These are phyloP conservation scores for Cynaeus angustus DNA, from an alignment of 2,888 invertebrate species.

Conservation along the genomic window DNA sequence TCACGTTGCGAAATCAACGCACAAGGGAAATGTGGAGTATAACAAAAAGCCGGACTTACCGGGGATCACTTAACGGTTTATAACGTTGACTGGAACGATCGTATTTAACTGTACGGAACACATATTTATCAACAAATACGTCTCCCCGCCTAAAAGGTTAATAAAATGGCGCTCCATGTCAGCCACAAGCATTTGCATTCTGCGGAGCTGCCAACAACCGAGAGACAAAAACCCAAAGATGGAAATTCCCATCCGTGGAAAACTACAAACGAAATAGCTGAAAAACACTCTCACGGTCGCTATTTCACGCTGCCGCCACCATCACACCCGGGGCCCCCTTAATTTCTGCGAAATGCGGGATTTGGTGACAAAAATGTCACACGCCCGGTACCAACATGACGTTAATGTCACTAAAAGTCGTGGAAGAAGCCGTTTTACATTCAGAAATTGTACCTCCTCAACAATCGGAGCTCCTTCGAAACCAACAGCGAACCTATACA, in stretches of 20 bases:
- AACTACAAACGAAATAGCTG: too few species aligned
- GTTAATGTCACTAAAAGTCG: background rate
- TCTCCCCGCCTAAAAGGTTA: slow-evolving; percentile 71
- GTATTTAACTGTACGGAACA: slow-evolving; percentile 44
- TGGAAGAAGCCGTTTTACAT: too few species aligned
- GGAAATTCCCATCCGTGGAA: background rate
- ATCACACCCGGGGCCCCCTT: background rate
- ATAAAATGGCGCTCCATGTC: slow-evolving; percentile 69
- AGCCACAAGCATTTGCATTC: slow-evolving; percentile 50
- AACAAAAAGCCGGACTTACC: slow-evolving; percentile 28
- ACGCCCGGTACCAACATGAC: background rate
- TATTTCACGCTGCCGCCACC: too few species aligned
- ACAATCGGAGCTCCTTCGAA: too few species aligned
- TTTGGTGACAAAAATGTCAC: background rate
- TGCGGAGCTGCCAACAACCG: slow-evolving; percentile 49
- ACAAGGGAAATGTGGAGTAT: slow-evolving; percentile 12
- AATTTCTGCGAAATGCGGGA: background rate
- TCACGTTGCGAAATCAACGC: slow-evolving; percentile 35
- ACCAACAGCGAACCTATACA: too few species aligned
- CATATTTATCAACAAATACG: slow-evolving; percentile 62
- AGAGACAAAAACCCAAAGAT: slow-evolving; percentile 30
- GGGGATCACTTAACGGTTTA: slow-evolving; percentile 19
- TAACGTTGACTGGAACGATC: slow-evolving; percentile 43
- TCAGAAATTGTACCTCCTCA: too few species aligned
- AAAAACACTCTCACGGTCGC: too few species aligned